These are phyloP conservation scores for Narcine bancroftii DNA, from an alignment of 2,113 vertebrate genomes.

Conservation along the genomic window DNA sequence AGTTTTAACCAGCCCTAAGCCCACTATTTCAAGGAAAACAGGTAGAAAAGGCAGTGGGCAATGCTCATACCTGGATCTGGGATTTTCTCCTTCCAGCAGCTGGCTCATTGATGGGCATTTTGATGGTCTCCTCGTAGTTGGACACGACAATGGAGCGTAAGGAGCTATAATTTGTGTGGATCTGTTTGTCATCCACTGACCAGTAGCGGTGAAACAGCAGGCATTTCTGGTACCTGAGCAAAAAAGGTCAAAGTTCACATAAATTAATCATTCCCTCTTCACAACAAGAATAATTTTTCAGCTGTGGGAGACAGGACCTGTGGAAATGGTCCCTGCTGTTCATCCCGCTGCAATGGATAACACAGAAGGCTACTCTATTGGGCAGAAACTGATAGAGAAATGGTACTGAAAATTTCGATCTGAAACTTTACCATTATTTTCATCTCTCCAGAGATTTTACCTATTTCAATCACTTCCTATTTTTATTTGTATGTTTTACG, in stretches of 20 bases:
- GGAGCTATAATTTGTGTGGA: slow-evolving; percentile 66
- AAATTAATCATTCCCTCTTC: neutral
- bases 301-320: neutral
- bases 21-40: neutral
- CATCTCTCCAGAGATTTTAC: no score
- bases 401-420: no score
- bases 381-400: neutral
- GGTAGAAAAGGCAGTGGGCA: neutral
- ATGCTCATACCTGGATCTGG: slow-evolving; percentile 63
- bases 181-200: slow-evolving; percentile 73
- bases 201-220: slow-evolving; percentile 73
- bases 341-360: neutral
- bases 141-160: slow-evolving; percentile 69
- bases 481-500: no score
- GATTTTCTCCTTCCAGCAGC: slow-evolving; percentile 62
- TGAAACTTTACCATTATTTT: no score
- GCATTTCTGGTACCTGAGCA: slow-evolving; percentile 67
- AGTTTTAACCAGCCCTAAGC: neutral
- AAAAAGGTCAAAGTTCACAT: neutral
- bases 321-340: neutral
- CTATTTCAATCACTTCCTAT: no score
- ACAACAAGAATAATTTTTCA: neutral
- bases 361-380: neutral
- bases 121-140: slow-evolving; percentile 73
- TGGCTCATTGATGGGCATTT: slow-evolving; percentile 75